Conservation (phyloP, 2,888 invertebrate genomes). For the Xanthia icteritia region DNA sequence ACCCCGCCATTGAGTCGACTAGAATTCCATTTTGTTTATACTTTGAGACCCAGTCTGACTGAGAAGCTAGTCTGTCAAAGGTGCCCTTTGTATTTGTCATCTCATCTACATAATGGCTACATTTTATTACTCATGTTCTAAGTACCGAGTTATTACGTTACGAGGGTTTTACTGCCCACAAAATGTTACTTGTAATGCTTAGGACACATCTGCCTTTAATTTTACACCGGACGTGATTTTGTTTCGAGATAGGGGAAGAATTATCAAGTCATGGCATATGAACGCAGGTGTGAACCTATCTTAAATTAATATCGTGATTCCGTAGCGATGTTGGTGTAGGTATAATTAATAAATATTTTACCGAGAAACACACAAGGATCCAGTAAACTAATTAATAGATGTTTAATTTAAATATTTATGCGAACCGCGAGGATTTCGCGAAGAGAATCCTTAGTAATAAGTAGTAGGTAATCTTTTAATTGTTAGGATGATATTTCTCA, state of each 20-base stretch:
- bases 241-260: constrained; percentile 37
- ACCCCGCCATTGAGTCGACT: not conserved
- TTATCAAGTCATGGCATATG: constrained; percentile 45
- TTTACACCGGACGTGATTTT: constrained; percentile 43
- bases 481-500: constrained; percentile 46
- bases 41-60: constrained; percentile 1
- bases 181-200: constrained; percentile 50
- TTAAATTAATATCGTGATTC: constrained; percentile 51
- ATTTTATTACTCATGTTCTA: constrained; percentile 53
- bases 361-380: constrained; percentile 60
- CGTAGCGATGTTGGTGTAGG: constrained; percentile 21
- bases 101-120: constrained; percentile 50
- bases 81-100: constrained; percentile 52
- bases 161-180: constrained; percentile 49
- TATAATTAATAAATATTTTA: constrained; percentile 51
- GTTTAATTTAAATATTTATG: constrained; percentile 58
- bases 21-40: constrained; percentile 15
- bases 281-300: constrained; percentile 53
- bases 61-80: constrained; percentile 20
- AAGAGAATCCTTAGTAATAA: constrained; percentile 36
- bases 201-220: constrained; percentile 56
- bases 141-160: constrained; percentile 46
- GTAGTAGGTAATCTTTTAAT: constrained; percentile 46
- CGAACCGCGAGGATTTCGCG: constrained; percentile 47
- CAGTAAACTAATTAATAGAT: constrained; percentile 52